A percentile compares a stretch with the other conserved stretches of the same genome.
These are phyloP conservation scores for Lymantria monacha DNA, from an alignment of 2,888 invertebrate species.

Conservation along the genomic window DNA sequence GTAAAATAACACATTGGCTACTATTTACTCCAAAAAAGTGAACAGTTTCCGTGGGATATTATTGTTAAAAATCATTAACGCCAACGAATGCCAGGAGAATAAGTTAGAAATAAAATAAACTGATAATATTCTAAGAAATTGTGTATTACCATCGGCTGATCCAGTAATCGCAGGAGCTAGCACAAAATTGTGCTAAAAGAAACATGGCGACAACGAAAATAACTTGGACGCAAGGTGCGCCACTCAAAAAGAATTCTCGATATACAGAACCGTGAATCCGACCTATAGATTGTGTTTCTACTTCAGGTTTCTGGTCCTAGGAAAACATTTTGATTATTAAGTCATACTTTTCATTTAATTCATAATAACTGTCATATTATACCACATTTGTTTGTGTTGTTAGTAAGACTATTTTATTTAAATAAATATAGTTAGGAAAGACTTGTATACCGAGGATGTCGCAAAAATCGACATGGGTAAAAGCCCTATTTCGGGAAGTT, in stretches of 20 bases:
- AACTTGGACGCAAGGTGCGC: conserved; percentile 51
- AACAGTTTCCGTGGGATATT: too few relatives aligned
- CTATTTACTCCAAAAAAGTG: too few relatives aligned
- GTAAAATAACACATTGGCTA: too few relatives aligned
- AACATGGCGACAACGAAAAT: conserved; percentile 57
- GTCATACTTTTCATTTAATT: not conserved
- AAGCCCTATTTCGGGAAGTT: too few relatives aligned
- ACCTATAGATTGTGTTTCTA: conserved; percentile 60
- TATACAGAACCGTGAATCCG: conserved; percentile 65
- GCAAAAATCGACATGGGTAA: too few relatives aligned
- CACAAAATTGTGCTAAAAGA: conserved; percentile 82
- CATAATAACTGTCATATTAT: too few relatives aligned
- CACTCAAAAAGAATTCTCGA: conserved; percentile 65
- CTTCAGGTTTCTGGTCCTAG: conserved; percentile 68
- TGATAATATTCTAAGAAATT: not conserved
- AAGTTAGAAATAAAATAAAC: not conserved
- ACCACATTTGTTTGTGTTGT: too few relatives aligned
- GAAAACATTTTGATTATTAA: conserved; percentile 5
- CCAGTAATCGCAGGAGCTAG: conserved; percentile 74
- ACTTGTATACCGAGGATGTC: too few relatives aligned
- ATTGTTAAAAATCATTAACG: too few relatives aligned
- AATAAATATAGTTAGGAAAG: too few relatives aligned
- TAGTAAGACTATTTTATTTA: too few relatives aligned
- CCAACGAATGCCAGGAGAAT: too few relatives aligned
- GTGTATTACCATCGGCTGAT: conserved; percentile 62